These are phyloP conservation scores for Lophotriccus pileatus DNA, from an alignment of 2,797 vertebrate species.

Conservation along the genomic window DNA sequence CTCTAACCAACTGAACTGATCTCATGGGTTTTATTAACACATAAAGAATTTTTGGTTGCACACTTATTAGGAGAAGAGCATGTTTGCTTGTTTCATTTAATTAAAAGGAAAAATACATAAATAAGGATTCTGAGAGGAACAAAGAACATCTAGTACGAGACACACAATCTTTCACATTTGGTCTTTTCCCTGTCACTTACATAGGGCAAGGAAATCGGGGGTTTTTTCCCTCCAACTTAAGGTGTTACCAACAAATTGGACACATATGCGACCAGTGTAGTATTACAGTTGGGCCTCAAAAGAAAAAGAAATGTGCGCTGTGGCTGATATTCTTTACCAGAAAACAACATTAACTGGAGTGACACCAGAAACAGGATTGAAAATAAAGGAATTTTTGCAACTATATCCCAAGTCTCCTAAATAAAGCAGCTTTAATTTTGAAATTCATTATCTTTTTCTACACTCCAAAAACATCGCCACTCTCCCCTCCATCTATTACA, in stretches of 20 bases:
- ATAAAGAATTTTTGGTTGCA: neutral
- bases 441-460: neutral
- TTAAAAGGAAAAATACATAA: neutral
- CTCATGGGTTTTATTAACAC: neutral
- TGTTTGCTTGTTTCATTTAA: neutral
- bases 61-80: neutral
- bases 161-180: neutral
- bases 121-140: neutral
- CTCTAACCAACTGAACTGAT: neutral
- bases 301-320: neutral
- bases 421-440: neutral
- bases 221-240: neutral
- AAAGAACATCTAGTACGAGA: neutral
- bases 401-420: neutral
- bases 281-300: neutral
- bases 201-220: neutral
- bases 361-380: neutral
- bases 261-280: neutral
- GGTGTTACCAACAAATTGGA: neutral
- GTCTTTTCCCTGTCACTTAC: neutral
- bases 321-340: neutral
- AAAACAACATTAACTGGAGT: neutral
- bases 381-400: neutral
- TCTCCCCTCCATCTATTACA: neutral
- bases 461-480: neutral